phyloP scores from a whole-genome alignment of 2,888 invertebrate species.

The Amphimallon solstitiale region DNA sequence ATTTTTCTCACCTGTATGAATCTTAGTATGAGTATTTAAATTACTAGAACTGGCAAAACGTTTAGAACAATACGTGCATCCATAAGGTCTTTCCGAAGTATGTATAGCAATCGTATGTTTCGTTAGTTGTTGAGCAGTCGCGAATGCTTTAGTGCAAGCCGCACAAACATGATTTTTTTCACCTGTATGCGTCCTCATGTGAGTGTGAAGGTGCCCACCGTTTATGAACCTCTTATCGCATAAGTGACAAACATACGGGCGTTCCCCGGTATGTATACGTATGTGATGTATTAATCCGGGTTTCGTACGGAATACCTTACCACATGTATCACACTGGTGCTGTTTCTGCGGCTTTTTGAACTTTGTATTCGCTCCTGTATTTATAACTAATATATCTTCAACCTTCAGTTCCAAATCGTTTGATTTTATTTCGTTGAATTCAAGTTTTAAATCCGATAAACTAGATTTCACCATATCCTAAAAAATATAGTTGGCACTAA shows the following conservation, averaged over 20 bases:
- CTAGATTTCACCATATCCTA: conserved; percentile 33
- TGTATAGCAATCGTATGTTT: conserved; percentile 62
- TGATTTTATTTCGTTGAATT: conserved; percentile 52
- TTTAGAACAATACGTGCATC: conserved; percentile 61
- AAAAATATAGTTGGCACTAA: conserved; percentile 4
- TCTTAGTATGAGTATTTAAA: conserved; percentile 60
- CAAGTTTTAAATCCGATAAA: conserved; percentile 53
- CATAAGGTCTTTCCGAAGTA: conserved; percentile 62
- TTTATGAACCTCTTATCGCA: conserved; percentile 62
- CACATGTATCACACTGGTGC: conserved; percentile 62
- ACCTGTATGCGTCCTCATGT: conserved; percentile 63
- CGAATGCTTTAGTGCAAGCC: conserved; percentile 61
- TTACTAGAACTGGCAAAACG: conserved; percentile 62
- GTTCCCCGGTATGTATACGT: conserved; percentile 62
- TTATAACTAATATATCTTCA: conserved; percentile 50
- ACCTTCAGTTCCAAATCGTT: conserved; percentile 49
- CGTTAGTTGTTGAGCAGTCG: conserved; percentile 62
- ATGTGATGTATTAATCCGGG: conserved; percentile 62
- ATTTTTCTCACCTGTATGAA: conserved; percentile 63
- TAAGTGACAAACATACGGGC: conserved; percentile 61
- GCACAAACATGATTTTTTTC: conserved; percentile 63
- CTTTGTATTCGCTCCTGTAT: conserved; percentile 38
- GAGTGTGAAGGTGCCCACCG: conserved; percentile 62
- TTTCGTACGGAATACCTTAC: conserved; percentile 61
- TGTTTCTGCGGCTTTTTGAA: conserved; percentile 53